Conservation (phyloP, 2,888 invertebrate genomes). For the Microplitis manilae region DNA sequence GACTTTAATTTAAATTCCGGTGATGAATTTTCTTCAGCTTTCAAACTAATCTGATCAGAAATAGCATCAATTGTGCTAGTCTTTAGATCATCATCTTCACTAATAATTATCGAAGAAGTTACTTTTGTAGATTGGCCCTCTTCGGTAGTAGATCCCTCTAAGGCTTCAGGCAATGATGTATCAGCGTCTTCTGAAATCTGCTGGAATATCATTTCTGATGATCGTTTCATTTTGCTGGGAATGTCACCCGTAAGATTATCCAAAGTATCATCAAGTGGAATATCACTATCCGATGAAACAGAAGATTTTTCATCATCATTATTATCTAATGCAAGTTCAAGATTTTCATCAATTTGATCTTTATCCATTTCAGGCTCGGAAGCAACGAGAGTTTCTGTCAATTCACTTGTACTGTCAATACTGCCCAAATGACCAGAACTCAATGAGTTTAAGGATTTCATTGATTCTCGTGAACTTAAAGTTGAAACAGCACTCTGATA, state of each 20-base stretch:
- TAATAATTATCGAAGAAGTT: slow-evolving; percentile 76
- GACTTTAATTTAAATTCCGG: slow-evolving; percentile 43
- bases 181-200: slow-evolving; percentile 74
- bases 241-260: slow-evolving; percentile 73
- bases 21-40: slow-evolving; percentile 60
- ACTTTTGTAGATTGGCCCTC: slow-evolving; percentile 64
- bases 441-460: slow-evolving; percentile 91
- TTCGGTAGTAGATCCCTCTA: slow-evolving; percentile 58
- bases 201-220: slow-evolving; percentile 91
- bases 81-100: slow-evolving; percentile 68
- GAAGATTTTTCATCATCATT: slow-evolving; percentile 70
- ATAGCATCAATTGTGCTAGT: slow-evolving; percentile 67
- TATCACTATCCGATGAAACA: slow-evolving; percentile 58
- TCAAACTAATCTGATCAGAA: slow-evolving; percentile 61
- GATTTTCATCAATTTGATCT: slow-evolving; percentile 75
- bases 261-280: slow-evolving; percentile 59
- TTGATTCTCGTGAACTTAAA: slow-evolving; percentile 90
- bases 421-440: slow-evolving; percentile 91
- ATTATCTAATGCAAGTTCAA: slow-evolving; percentile 69
- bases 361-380: slow-evolving; percentile 83
- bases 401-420: slow-evolving; percentile 88
- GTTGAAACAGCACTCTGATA: slow-evolving; percentile 90
- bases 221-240: slow-evolving; percentile 84
- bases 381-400: slow-evolving; percentile 92
- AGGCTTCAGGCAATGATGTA: slow-evolving; percentile 64